Base-by-base conservation (phyloP, 2,797 vertebrate species). In the Hemitrygon akajei region DNA sequence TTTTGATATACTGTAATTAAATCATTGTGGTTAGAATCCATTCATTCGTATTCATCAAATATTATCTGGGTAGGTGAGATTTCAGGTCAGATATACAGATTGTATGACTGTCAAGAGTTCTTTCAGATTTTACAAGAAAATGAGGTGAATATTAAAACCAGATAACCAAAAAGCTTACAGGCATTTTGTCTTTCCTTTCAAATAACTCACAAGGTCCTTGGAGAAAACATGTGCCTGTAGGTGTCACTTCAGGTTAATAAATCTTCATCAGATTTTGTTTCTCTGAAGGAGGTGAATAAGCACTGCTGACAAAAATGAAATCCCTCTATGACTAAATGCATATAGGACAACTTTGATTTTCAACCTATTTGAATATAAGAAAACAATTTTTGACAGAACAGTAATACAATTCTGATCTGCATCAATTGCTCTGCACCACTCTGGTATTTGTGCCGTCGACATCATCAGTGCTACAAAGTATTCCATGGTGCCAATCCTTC, bases 151-250 rank as follows among this genome's bases (percentile, higher is more conserved):
- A 93, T 92, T 92, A 75, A 92, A 92, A 75, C 71, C 40, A 76
- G 91, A 93, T 76, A 93, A 14, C 40, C 91, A 58, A 56, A 56
- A 75, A 93, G 71, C 40, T 58, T 93, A 56, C 27, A 58, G 25
- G 69, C 91, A 47, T 93, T 76, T 93, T 73, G 76, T 56, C 69
- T 30, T 14, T 93, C 75, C 25, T 93, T 93, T n/a, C 73, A 93
- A 93, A 93, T 93, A 76, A 58, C 37, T 76, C 71, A n/a, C 58
- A 58, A 76, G 71, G 76, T 93, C 71, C 91, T 93, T 93, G 91
- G 40, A 93, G 71, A 93, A 56, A 73, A 75, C 91, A 18, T 47
- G 76, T 75, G 69, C 47, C 91, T 93, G 12, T 75, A 56, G 34
- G 25, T 93, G 71, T 71, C 73, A 93, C 40, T 76, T 76, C 71